Conservation (phyloP, 2,113 vertebrate species). For the Pterocles burchelli region DNA sequence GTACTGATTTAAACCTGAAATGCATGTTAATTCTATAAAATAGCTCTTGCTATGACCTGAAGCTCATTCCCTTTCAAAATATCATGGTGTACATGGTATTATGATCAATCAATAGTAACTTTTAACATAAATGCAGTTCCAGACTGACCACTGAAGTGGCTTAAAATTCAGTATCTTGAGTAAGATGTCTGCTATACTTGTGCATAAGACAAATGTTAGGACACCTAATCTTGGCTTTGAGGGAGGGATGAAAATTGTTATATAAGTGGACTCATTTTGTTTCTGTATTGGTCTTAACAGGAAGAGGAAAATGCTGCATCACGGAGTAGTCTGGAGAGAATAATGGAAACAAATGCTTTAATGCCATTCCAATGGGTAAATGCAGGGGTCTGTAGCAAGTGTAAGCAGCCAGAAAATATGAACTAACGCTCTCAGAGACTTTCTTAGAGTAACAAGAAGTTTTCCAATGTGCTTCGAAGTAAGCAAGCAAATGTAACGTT, state of each 20-base stretch:
- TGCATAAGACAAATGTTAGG: background rate
- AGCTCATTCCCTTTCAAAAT: background rate
- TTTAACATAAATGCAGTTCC: background rate
- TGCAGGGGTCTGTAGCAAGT: background rate
- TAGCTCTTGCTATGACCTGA: background rate
- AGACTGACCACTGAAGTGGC: background rate
- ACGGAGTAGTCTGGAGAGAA: background rate
- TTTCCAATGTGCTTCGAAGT: background rate
- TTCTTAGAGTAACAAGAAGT: background rate
- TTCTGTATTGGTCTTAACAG: background rate
- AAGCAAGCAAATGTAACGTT: background rate
- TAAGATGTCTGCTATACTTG: background rate
- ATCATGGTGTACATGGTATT: background rate
- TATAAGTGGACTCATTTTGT: background rate
- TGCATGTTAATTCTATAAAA: background rate
- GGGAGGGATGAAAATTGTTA: background rate
- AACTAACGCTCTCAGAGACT: background rate
- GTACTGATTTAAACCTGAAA: slow-evolving; percentile 45
- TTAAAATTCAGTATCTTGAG: background rate
- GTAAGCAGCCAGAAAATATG: background rate
- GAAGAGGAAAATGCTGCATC: background rate
- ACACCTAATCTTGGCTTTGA: background rate
- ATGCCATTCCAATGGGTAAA: background rate
- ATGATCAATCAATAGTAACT: background rate
- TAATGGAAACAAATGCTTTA: background rate